phyloP scores from a whole-genome alignment of 64 coral and sea anemone species.

The Catalaphyllia jardinei region DNA sequence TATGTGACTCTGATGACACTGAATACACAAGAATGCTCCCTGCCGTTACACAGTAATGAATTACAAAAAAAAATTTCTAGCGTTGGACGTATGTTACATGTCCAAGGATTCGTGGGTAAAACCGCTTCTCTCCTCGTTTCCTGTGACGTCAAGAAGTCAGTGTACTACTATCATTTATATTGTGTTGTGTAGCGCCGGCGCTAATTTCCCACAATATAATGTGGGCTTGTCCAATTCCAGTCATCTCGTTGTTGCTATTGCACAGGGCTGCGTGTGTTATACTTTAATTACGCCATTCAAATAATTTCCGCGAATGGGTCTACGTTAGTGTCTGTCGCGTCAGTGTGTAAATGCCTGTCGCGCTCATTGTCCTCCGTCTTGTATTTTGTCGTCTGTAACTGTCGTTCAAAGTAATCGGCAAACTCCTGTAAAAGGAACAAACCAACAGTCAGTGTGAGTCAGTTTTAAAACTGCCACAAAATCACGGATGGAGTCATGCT shows the following conservation, averaged over 20 bases:
- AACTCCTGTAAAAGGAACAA: slow-evolving; percentile 62
- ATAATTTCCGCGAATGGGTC: slow-evolving; percentile 40
- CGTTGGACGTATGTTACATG: neutral
- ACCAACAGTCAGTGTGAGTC: neutral
- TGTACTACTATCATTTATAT: neutral
- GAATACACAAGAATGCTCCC: too few relatives aligned
- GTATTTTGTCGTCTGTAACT: slow-evolving; percentile 19
- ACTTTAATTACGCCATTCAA: neutral
- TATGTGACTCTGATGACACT: too few relatives aligned
- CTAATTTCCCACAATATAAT: slow-evolving; percentile 11
- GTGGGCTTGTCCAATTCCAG: neutral
- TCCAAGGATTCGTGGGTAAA: neutral
- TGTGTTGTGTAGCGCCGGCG: slow-evolving; percentile 29
- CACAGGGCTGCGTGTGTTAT: neutral
- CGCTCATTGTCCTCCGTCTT: neutral
- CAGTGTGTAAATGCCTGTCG: neutral
- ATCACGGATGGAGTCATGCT: neutral
- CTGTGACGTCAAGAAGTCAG: neutral
- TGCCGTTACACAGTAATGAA: neutral
- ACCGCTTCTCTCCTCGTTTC: neutral
- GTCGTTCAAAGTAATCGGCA: slow-evolving; percentile 65
- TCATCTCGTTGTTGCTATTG: neutral
- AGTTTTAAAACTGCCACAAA: neutral
- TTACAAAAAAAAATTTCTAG: slow-evolving; percentile 30
- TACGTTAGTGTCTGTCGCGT: neutral